These are phyloP conservation scores for Tachyglossus aculeatus DNA, from an alignment of 2,797 vertebrate genomes.

Conservation along the genomic window DNA sequence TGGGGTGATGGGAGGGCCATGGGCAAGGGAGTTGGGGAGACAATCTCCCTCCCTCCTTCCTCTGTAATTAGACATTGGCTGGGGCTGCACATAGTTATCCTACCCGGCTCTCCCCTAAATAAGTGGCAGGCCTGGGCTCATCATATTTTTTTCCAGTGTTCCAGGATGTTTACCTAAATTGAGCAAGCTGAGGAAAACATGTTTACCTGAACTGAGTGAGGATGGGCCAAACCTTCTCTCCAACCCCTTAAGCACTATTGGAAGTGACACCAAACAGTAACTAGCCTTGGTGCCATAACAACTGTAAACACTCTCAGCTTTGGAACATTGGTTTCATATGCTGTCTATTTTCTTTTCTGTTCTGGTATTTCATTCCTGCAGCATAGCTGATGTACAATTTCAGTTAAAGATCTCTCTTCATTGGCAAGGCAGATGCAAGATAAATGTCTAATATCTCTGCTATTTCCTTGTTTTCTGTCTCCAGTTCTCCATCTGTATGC, in stretches of 20 bases:
- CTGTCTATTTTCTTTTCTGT: slow-evolving; percentile 1
- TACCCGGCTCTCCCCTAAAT: too few relatives aligned
- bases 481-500: slow-evolving; percentile 16
- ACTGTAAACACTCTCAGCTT: background rate
- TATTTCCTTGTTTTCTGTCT: slow-evolving; percentile 44
- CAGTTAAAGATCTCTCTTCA: slow-evolving; percentile 18
- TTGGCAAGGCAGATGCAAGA: slow-evolving; percentile 35
- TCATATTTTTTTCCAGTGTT: background rate
- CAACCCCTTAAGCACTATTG: background rate
- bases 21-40: too few relatives aligned
- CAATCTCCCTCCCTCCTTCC: too few relatives aligned
- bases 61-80: too few relatives aligned
- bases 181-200: background rate
- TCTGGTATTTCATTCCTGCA: background rate
- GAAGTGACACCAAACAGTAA: background rate
- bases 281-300: background rate
- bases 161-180: background rate
- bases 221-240: background rate
- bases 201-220: background rate
- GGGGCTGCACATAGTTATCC: too few relatives aligned
- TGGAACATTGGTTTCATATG: slow-evolving; percentile 52
- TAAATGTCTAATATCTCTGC: slow-evolving; percentile 19
- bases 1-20: too few relatives aligned
- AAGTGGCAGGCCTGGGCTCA: too few relatives aligned
- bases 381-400: background rate